Percentiles rank a stretch among this genome's conserved stretches.
Conservation (phyloP, 2,113 vertebrate species). For the Sphaerodactylus townsendi region DNA sequence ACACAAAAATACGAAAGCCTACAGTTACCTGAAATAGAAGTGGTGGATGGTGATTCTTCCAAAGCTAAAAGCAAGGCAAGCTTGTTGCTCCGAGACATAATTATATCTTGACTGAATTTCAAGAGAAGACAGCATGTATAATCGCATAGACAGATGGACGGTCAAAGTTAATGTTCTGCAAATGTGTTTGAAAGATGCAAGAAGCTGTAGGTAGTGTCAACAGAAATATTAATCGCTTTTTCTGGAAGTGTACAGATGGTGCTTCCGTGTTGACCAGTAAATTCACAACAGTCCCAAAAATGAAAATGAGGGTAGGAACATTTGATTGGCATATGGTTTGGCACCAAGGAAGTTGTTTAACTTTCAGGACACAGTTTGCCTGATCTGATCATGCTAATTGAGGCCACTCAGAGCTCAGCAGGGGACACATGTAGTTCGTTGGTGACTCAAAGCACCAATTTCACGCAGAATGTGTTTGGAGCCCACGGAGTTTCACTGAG, state of each 20-base stretch:
- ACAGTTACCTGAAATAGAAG: background rate
- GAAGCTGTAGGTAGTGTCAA: background rate
- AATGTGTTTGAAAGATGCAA: background rate
- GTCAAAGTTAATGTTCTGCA: background rate
- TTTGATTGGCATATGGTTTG: background rate
- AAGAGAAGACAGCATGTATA: background rate
- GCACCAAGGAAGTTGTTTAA: background rate
- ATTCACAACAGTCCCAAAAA: background rate
- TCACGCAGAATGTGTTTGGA: background rate
- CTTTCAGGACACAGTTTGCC: background rate
- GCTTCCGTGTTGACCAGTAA: background rate
- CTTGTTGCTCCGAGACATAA: background rate
- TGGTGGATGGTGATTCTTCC: background rate
- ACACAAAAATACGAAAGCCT: background rate
- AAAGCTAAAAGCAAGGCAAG: background rate
- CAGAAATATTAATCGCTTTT: background rate
- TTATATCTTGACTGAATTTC: background rate
- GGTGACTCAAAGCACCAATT: background rate
- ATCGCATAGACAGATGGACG: background rate
- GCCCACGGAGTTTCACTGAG: no score
- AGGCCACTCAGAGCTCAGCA: background rate
- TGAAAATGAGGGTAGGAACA: no score
- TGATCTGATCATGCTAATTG: background rate
- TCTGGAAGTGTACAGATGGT: background rate
- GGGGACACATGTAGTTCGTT: background rate